Evolutionary conservation across 2,113 vertebrate genomes (phyloP), one percentile per base, ranked within the genome.

Genomic region (Protobothrops mucrosquamatus): DNA sequence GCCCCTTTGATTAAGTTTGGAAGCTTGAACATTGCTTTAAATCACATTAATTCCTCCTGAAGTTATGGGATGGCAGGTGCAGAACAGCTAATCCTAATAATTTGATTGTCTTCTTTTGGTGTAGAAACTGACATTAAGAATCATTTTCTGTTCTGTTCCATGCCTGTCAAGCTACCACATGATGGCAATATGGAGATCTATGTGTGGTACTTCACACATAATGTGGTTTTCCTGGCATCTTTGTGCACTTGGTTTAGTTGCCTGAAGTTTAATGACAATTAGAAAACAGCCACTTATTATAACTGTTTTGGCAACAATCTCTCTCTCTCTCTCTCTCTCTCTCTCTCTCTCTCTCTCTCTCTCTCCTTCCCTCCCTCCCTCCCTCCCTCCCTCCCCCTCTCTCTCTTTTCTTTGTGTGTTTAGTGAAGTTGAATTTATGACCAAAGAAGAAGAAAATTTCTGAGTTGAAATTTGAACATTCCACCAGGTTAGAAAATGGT

Each of bases 151-250:
- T 81, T 81, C 74, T 81, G 2, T 0, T 54, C 55, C 48, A n/a
- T n/a, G 57, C 34, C 24, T 14, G 59, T 1, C 5, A 74, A 1
- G 0, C 6, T 81, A 43, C 18, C 74, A 81, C 34, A 48, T 34
- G 52, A 22, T 0, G 0, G 20, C 43, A 34, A 90, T 12, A 0
- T 29, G 14, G 57, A 2, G 59, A 85, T 85, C 64, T 85, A 0
- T 0, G 0, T 0, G 2, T 24, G 88, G 48, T 3, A 51, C 22
- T 52, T 51, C 56, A 54, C 10, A 56, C n/a, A 52, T 29, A 51
- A 14, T 34, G 29, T 34, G 6, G 48, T 61, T n/a, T 39, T 34
- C 51, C 54, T 24, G 55, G 69, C 26, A 39, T 48, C 24, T 23
- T 22, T 1, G 12, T 91, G 43, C 0, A 51, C 18, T 20, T 8